A percentile compares a stretch with the other conserved stretches of the same genome.
Evolutionary conservation across 37 sponge, comb jelly and placozoan genomes (phyloP).

Genomic region (Aplysina aerophoba): DNA sequence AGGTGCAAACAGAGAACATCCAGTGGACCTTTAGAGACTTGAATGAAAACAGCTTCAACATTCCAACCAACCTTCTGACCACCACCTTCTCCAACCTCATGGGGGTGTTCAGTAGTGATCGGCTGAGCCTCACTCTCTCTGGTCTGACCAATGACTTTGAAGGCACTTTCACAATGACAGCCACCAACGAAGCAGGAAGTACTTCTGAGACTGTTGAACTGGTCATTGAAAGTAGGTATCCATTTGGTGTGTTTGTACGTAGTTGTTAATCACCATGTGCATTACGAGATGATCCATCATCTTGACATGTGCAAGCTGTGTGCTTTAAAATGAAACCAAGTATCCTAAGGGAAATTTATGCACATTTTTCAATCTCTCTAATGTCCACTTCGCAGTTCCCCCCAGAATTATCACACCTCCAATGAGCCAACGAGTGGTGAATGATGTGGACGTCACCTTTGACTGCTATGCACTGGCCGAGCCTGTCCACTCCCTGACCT

Average conservation of each 20-base stretch:
- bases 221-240: constrained; percentile 54
- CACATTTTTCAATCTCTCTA: no score
- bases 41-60: background rate
- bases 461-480: constrained; percentile 42
- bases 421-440: constrained; percentile 33
- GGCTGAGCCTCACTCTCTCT: constrained; percentile 1
- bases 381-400: constrained; percentile 37
- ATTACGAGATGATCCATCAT: no score
- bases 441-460: constrained; percentile 39
- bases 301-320: no score
- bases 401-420: constrained; percentile 50
- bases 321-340: no score
- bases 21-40: constrained; percentile 51
- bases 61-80: no score
- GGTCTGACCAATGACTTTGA: constrained; percentile 45
- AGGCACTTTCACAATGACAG: constrained; percentile 68
- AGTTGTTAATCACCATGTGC: background rate
- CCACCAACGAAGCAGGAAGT: constrained; percentile 64
- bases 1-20: constrained; percentile 26
- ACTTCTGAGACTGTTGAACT: constrained; percentile 32
- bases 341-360: no score
- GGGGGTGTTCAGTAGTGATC: background rate
- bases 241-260: no score
- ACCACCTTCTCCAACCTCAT: background rate
- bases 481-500: constrained; percentile 41